Percentiles rank a stretch among this genome's conserved stretches.
Evolutionary conservation across 2,888 invertebrate species (phyloP).

Genomic region (Sturmia bella): DNA sequence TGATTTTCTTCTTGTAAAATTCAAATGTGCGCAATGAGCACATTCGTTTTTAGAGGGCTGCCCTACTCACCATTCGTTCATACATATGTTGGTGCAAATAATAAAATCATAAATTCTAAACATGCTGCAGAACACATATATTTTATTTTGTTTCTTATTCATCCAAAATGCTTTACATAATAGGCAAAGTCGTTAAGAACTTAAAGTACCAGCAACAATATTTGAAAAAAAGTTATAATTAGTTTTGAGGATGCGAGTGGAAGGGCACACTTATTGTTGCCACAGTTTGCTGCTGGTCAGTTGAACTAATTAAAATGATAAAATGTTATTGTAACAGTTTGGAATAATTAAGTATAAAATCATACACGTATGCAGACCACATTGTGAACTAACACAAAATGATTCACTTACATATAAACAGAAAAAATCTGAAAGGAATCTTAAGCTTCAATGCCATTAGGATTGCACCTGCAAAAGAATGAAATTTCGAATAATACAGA

Average conservation of each 20-base stretch:
- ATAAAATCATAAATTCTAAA: conserved; percentile 71
- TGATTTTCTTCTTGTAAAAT: too few species aligned
- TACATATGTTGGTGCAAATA: conserved; percentile 13
- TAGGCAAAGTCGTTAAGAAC: conserved; percentile 67
- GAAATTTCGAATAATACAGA: too few species aligned
- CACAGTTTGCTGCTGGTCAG: conserved; percentile 51
- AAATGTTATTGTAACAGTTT: conserved; percentile 79
- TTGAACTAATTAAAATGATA: conserved; percentile 78
- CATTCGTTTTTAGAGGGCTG: too few species aligned
- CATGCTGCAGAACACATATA: conserved; percentile 64
- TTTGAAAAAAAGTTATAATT: conserved; percentile 66
- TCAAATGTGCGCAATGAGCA: too few species aligned
- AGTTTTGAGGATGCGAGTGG: conserved; percentile 47
- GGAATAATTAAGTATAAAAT: conserved; percentile 76
- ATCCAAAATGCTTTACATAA: conserved; percentile 51
- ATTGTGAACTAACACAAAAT: background rate
- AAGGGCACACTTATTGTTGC: background rate
- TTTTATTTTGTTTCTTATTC: conserved; percentile 54
- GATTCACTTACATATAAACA: background rate
- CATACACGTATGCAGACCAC: background rate
- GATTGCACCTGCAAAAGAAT: background rate
- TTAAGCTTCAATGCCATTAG: background rate
- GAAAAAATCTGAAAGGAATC: background rate
- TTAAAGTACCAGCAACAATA: conserved; percentile 44
- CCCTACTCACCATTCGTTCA: background rate